phyloP scores from a whole-genome alignment of 2,888 invertebrate genomes.

The Zygaena filipendulae region DNA sequence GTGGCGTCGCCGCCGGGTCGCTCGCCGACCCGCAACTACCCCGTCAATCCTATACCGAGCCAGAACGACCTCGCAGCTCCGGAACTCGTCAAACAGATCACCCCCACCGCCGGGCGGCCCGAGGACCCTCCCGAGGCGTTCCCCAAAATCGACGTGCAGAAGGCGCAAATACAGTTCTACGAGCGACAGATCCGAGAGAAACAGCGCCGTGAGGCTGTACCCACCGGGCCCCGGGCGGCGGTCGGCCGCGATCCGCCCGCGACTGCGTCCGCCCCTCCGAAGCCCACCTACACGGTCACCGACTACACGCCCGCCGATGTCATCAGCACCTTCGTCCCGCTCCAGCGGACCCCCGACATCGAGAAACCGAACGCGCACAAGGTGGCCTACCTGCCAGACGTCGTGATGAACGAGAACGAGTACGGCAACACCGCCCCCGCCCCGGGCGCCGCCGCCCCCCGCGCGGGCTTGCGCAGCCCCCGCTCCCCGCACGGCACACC shows the following conservation, averaged over 20 bases:
- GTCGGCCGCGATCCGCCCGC: constrained; percentile 24
- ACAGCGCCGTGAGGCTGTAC: constrained; percentile 27
- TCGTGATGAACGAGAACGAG: constrained; percentile 49
- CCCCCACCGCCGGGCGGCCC: constrained; percentile 9
- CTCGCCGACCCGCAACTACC: constrained; percentile 30
- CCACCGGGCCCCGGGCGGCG: constrained; percentile 25
- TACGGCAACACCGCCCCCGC: constrained; percentile 20
- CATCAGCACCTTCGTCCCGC: constrained; percentile 53
- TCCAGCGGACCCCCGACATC: constrained; percentile 61
- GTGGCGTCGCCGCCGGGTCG: constrained; percentile 21
- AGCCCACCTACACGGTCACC: constrained; percentile 49
- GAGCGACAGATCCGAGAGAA: constrained; percentile 57
- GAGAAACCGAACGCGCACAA: constrained; percentile 58
- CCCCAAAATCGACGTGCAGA: constrained; percentile 45
- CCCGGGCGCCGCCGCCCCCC: constrained; percentile 23
- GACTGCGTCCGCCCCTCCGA: constrained; percentile 20
- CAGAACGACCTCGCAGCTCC: constrained; percentile 53
- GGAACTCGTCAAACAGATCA: constrained; percentile 40
- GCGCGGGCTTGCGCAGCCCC: constrained; percentile 22
- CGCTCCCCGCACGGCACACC: constrained; percentile 19
- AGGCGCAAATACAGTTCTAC: constrained; percentile 59
- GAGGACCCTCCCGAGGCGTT: constrained; percentile 13
- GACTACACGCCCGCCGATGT: constrained; percentile 53
- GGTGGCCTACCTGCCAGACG: constrained; percentile 56
- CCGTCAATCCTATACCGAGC: constrained; percentile 43